Evolutionary conservation across 2,113 vertebrate species (phyloP), one percentile per base, ranked within the genome.

Genomic region (Pseudorhombus dupliciocellatus): DNA sequence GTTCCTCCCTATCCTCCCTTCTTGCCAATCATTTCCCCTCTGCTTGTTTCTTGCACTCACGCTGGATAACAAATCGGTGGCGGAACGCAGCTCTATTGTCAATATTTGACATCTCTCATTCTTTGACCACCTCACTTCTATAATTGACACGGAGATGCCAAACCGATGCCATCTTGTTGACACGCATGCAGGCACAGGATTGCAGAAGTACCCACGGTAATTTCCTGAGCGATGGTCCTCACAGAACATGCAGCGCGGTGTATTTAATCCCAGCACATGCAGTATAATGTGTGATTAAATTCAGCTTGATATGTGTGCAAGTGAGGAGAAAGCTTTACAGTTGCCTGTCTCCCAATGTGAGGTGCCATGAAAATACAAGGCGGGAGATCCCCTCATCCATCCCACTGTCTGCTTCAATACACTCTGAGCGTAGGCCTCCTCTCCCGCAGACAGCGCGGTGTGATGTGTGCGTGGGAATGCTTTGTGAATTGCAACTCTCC

Each of bases 231-330:
- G 40, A 53, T 21, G 18, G 20, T 59, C 58, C 26, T 63, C 53
- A 56, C 15, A 73, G 61, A 53, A 71, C 20, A 16, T 8, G 67
- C 72, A 37, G 46, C 56, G 52, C 31, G 26, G 70, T 69, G 16
- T 52, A 73, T 79, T 77, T 69, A 77, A 80, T 80, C 61, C 50
- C 30, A 63, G 62, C 28, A 22, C 64, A 52, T 61, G 28, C 37
- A 42, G n/a, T 77, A 58, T 73, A 77, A 64, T 70, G 60, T 66
- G 51, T 69, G 66, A 79, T 79, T 75, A 70, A 74, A 80, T 72
- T 46, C 46, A 60, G 52, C 58, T 56, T 73, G 58, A 76, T 73
- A 51, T 66, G 69, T 68, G 73, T 77, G 71, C 71, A 70, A 63
- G 40, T 22, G 25, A 59, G 66, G 51, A 75, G 58, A 72, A 22